Evolutionary conservation across 2,797 vertebrate species (phyloP), one percentile per base, ranked within the genome.

Genomic region (Oceanodroma leucorhoa): DNA sequence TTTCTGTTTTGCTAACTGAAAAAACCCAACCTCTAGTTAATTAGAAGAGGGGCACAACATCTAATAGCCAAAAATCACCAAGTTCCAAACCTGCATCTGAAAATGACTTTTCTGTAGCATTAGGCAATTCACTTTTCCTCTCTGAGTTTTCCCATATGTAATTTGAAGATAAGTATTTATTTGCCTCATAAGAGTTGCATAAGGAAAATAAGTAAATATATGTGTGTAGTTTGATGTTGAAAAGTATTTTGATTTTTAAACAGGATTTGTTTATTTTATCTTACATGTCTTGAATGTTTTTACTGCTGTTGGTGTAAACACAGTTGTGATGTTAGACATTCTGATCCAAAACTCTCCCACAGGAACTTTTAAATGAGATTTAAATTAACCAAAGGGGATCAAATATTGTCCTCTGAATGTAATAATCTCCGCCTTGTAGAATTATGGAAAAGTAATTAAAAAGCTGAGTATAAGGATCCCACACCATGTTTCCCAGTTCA

Each of bases 401-500:
- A 90, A 46, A 75, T 21, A 64, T 88, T 94, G 76, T 88, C 78
- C 50, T 90, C 61, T 78, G 76, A 89, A 94, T 87, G 26, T 89
- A 92, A 93, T 87, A 91, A 89, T 89, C 27, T 48, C 51, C 0
- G 3, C 36, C 67, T 83, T 55, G 76, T 87, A 94, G 75, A 90
- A 94, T 90, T 88, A 88, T 27, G 34, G 45, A 77, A 81, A 95
- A 94, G 45, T 91, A 95, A 94, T 94, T 96, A 86, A 93, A 95
- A 95, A 86, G 10, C 41, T 81, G 65, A 77, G 75, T 86, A 65
- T 89, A 91, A 77, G 69, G 21, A 87, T 91, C 66, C 45, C 76
- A 83, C 82, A 53, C 55, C 58, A 41, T 85, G 55, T 89, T 94
- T 94, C 64, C 41, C 36, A 61, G 90, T 83, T 94, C 82, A 78